Evolutionary conservation across 2,113 vertebrate genomes (phyloP).

Genomic region (Regulus satrapa): DNA sequence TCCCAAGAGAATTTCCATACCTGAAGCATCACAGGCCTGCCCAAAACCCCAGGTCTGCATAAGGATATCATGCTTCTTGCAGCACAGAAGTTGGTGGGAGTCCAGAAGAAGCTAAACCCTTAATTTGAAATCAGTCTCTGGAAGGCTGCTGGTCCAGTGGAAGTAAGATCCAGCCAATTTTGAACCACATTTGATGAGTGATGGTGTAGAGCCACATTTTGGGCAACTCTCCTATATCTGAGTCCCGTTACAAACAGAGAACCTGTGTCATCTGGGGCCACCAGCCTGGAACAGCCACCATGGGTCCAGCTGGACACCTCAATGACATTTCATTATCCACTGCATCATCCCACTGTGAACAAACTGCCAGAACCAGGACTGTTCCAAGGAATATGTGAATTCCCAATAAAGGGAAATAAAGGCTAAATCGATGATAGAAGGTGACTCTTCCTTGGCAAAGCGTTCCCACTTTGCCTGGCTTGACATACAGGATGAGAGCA

Average conservation of each 20-base stretch:
- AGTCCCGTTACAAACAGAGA: neutral
- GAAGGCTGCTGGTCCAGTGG: neutral
- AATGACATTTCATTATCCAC: neutral
- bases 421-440: neutral
- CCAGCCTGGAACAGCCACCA: neutral
- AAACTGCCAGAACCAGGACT: neutral
- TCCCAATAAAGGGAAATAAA: neutral
- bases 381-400: neutral
- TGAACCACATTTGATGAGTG: neutral
- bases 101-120: neutral
- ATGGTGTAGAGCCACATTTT: neutral
- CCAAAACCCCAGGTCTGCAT: neutral
- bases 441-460: neutral
- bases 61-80: neutral
- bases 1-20: neutral
- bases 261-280: accelerated
- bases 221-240: accelerated
- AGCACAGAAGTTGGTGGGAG: neutral
- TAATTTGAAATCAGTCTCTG: neutral
- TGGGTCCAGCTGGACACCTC: neutral
- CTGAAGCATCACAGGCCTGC: neutral
- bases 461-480: slow-evolving; percentile 52
- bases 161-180: neutral
- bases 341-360: neutral
- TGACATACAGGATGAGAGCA: slow-evolving; percentile 66